Percentiles rank a stretch among this genome's conserved stretches.
Evolutionary conservation across 2,888 invertebrate genomes (phyloP).

Genomic region (Scaptomyza parva): DNA sequence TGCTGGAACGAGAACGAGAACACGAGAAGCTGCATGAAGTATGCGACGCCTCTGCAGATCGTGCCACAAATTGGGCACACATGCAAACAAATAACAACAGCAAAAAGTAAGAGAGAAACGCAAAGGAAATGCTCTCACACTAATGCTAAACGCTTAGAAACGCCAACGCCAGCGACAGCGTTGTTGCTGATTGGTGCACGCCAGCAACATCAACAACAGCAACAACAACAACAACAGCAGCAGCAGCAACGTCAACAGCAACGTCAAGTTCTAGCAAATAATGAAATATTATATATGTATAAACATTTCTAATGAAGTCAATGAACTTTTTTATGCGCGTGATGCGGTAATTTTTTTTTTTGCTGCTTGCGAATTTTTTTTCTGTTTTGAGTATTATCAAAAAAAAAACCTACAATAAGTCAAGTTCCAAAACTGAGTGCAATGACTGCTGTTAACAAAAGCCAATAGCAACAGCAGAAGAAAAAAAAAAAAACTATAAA

Average conservation of each 20-base stretch:
- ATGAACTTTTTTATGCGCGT: slow-evolving; percentile 79
- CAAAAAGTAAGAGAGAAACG: slow-evolving; percentile 2
- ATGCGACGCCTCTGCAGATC: slow-evolving; percentile 57
- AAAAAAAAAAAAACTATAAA: slow-evolving; percentile 34
- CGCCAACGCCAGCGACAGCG: slow-evolving; percentile 38
- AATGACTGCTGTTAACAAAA: slow-evolving; percentile 67
- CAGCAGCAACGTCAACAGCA: slow-evolving; percentile 28
- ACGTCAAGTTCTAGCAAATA: slow-evolving; percentile 40
- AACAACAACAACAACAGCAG: slow-evolving; percentile 20
- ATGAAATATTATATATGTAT: slow-evolving; percentile 12
- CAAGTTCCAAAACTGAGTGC: slow-evolving; percentile 56
- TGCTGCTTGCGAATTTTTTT: slow-evolving; percentile 60
- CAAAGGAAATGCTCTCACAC: slow-evolving; percentile 54
- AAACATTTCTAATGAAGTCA: slow-evolving; percentile 73
- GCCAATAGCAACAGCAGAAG: slow-evolving; percentile 20
- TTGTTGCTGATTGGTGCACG: slow-evolving; percentile 76
- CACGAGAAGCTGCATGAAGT: slow-evolving; percentile 17
- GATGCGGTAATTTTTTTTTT: slow-evolving; percentile 76
- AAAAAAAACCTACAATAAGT: slow-evolving; percentile 41
- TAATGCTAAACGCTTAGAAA: slow-evolving; percentile 27
- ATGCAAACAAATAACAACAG: slow-evolving; percentile 9
- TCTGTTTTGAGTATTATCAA: slow-evolving; percentile 67
- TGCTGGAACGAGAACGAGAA: too few relatives aligned
- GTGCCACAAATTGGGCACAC: slow-evolving; percentile 46
- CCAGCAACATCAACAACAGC: slow-evolving; percentile 49